Percentiles rank a stretch among this genome's conserved stretches.
phyloP scores from a whole-genome alignment of 2,797 vertebrate genomes.

The Diplodus puntazzo region DNA sequence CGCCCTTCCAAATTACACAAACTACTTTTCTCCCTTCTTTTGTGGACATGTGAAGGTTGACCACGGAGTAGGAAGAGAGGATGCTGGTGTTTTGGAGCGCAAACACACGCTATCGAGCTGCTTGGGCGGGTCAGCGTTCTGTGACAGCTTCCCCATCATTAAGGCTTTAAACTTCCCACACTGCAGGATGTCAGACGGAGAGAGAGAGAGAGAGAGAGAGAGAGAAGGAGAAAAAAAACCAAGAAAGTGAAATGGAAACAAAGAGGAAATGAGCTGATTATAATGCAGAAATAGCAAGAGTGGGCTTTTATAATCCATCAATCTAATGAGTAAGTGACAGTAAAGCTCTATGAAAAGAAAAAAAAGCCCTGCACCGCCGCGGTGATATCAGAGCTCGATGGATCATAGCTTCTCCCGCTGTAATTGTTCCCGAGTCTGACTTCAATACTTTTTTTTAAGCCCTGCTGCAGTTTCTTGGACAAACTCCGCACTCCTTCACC shows the following conservation, averaged over 20 bases:
- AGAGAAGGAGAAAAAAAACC: slow-evolving; percentile 13
- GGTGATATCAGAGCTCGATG: slow-evolving; percentile 11
- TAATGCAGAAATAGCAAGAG: slow-evolving; percentile 60
- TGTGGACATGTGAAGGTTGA: slow-evolving; percentile 53
- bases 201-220: too few relatives aligned
- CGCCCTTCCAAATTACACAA: slow-evolving; percentile 42
- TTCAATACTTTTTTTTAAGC: slow-evolving; percentile 51
- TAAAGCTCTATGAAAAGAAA: slow-evolving; percentile 37
- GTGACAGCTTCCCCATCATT: slow-evolving; percentile 73
- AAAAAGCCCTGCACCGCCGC: slow-evolving; percentile 29
- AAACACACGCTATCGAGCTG: slow-evolving; percentile 59
- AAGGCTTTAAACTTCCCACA: slow-evolving; percentile 59
- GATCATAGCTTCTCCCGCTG: not conserved
- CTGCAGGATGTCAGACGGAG: slow-evolving; percentile 48
- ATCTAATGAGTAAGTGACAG: slow-evolving; percentile 67
- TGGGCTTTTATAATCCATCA: slow-evolving; percentile 62
- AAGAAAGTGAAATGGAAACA: slow-evolving; percentile 57
- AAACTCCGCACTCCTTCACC: slow-evolving; percentile 45
- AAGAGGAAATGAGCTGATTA: slow-evolving; percentile 61
- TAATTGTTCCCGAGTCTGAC: slow-evolving; percentile 27
- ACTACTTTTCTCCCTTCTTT: slow-evolving; percentile 38
- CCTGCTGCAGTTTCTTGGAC: slow-evolving; percentile 47
- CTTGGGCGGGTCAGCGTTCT: slow-evolving; percentile 69
- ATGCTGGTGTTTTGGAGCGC: slow-evolving; percentile 46
- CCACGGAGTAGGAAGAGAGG: slow-evolving; percentile 3